Base-by-base conservation (phyloP, 35 echinoderm and acorn worm species). In the Acanthaster planci region DNA sequence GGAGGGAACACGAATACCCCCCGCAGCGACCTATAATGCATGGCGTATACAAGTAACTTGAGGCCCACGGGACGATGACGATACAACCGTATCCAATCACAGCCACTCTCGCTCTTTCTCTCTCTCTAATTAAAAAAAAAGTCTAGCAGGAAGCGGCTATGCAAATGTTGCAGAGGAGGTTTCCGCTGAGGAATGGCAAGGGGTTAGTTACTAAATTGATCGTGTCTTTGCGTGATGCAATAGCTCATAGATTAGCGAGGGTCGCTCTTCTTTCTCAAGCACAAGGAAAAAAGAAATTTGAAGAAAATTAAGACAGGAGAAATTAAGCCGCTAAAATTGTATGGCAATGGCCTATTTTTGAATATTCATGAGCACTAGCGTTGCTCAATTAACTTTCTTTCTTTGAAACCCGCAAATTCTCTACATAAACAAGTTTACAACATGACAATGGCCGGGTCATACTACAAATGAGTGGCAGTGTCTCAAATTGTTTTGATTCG, bases 71-170 rank as follows among this genome's bases (percentile, higher is more conserved):
- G 42, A 47, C 42, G 42, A 47, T 47, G 42, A 12, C 42, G 64
- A 72, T 72, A 72, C 64, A 72, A 72, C 64, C 34, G 64, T 29
- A 72, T 72, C 64, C 64, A 72, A 36, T 72, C 64, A 47, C 64
- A 29, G 64, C 26, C 64, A n/a, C n/a, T n/a, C n/a, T n/a, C n/a
- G n/a, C n/a, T n/a, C 30, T 34, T 6, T 67, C 64, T 72, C 21
- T 72, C 34, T 72, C 64, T 72, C 34, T 72, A 72, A 72, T 72
- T 72, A 72, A 72, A 72, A 72, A 72, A 47, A 47, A 47, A 47
- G 12, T 47, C 29, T 29, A 26, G 23, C 26, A 72, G 64, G 64
- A 31, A 72, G 4, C 42, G 64, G 64, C 64, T 72, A 72, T 72
- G 64, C 64, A 72, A 72, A 72, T 72, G 64, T 34, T 72, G 64